A percentile compares a stretch with the other conserved stretches of the same genome.
Evolutionary conservation across 2,797 vertebrate genomes (phyloP).

Genomic region (Limosa lapponica): DNA sequence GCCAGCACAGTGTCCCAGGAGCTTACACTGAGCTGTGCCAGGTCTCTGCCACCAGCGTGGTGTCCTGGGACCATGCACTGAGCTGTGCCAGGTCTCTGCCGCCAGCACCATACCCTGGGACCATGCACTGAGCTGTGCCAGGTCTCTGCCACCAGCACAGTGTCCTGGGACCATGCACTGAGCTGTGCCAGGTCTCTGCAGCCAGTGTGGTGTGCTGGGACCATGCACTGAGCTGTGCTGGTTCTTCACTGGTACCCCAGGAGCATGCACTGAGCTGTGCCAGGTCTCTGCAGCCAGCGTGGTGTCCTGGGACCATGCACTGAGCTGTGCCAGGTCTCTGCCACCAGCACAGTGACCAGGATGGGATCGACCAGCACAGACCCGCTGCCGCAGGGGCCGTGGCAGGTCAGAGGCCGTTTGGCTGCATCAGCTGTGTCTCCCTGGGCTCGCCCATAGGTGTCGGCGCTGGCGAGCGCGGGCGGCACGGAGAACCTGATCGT

Average conservation of each 20-base stretch:
- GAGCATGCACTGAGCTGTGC: background rate
- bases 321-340: background rate
- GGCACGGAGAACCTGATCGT: conserved; percentile 91
- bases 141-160: background rate
- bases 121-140: background rate
- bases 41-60: no score
- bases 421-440: background rate
- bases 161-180: no score
- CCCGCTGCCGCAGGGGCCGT: fast-evolving
- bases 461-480: conserved; percentile 88
- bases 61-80: background rate
- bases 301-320: fast-evolving
- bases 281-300: fast-evolving
- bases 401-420: fast-evolving
- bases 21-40: no score
- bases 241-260: no score
- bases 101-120: fast-evolving
- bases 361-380: background rate
- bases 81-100: background rate
- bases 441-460: conserved; percentile 77
- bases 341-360: fast-evolving
- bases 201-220: fast-evolving
- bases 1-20: no score
- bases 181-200: background rate
- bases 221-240: no score